Evolutionary conservation across 2,888 invertebrate genomes (phyloP).

Genomic region (Pecten maximus): DNA sequence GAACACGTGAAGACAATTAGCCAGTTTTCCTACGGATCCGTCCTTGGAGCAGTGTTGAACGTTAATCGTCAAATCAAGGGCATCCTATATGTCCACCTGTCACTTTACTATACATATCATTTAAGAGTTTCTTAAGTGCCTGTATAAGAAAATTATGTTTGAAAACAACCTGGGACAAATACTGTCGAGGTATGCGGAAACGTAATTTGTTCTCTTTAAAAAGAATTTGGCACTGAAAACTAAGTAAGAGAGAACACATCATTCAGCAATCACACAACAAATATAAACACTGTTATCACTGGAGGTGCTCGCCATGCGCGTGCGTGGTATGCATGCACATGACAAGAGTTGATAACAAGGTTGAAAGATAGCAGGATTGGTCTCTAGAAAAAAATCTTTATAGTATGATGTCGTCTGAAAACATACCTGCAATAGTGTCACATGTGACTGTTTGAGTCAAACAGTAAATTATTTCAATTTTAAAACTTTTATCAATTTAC

Average conservation of each 20-base stretch:
- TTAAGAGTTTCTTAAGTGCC: not conserved
- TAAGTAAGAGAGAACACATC: not conserved
- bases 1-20: constrained; percentile 26
- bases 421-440: too few species aligned
- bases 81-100: not conserved
- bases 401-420: too few species aligned
- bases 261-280: not conserved
- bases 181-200: not conserved
- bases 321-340: too few species aligned
- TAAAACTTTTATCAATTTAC: too few species aligned
- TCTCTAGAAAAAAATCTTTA: too few species aligned
- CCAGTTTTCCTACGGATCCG: not conserved
- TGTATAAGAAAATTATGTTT: not conserved
- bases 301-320: not conserved
- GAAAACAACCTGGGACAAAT: not conserved
- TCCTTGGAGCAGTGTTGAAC: not conserved
- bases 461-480: too few species aligned
- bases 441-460: too few species aligned
- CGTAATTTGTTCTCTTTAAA: not conserved
- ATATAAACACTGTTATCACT: not conserved
- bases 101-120: not conserved
- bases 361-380: not conserved
- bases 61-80: not conserved
- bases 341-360: not conserved
- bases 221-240: not conserved